Evolutionary conservation across 2,797 vertebrate species (phyloP), one percentile per base, ranked within the genome.

Genomic region (Enteromius unitaeniatus): DNA sequence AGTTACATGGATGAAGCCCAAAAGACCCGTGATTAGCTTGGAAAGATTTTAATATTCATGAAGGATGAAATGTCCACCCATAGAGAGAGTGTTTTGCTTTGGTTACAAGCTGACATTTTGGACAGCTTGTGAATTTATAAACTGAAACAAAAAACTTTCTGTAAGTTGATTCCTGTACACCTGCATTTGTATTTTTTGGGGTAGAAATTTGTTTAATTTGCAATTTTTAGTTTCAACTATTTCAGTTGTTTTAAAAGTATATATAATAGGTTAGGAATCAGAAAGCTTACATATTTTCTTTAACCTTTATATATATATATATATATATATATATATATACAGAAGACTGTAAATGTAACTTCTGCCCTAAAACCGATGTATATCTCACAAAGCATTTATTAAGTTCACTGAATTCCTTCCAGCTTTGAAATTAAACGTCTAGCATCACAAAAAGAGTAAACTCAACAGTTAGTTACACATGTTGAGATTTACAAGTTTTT

Each of bases 31-130:
- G 64, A 77, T 83, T 68, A 83, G 13, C 77, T 58, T 69, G 73
- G 73, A 83, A 77, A 83, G 64, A 77, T 77, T 77, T 68, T 77
- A 69, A 83, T 83, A 83, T 83, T 83, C 81, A 83, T 77, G 73
- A 77, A 77, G 64, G n/a, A 65, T 51, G 70, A 62, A 83, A 77
- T 47, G 23, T 83, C 49, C 49, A 58, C 37, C 64, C 62, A 68
- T 55, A 2, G 73, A 42, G 42, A 47, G 55, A 51, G 31, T 83
- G 81, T 83, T 76, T 77, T 77, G 64, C 49, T 77, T 77, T 58
- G 81, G 47, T 74, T 83, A 65, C 23, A 69, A 47, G 64, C 64
- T 77, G 73, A 83, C 62, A 83, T 77, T 58, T 83, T 77, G 26
- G 19, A 19, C 17, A 58, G 34, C 73, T 83, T 69, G 73, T 21